phyloP scores from a whole-genome alignment of 2,888 invertebrate genomes.

The Netelia virgata region DNA sequence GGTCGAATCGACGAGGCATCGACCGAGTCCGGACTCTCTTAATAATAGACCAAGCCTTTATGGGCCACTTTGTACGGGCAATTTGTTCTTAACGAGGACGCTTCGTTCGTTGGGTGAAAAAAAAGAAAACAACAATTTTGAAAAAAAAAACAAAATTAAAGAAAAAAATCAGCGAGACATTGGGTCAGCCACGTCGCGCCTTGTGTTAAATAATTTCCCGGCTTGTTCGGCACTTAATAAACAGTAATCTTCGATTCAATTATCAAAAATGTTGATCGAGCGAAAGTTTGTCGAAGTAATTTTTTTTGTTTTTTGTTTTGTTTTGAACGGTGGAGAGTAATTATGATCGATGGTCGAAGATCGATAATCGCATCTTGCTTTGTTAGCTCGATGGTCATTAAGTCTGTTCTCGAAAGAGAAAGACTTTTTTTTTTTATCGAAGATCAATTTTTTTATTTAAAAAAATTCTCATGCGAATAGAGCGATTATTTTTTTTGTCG shows the following conservation, averaged over 20 bases:
- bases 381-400: no score
- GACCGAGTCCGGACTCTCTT: conserved; percentile 69
- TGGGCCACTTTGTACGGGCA: conserved; percentile 75
- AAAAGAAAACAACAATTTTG: conserved; percentile 18
- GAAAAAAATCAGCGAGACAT: conserved; percentile 5
- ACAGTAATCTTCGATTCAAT: conserved; percentile 56
- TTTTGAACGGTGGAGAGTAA: no score
- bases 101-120: conserved; percentile 63
- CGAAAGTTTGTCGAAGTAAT: background rate
- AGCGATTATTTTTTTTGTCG: conserved; percentile 17
- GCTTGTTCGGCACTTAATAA: conserved; percentile 39
- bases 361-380: no score
- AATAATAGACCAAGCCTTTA: conserved; percentile 79
- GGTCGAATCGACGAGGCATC: conserved; percentile 45
- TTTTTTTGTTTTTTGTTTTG: no score
- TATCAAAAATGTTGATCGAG: conserved; percentile 34
- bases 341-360: no score
- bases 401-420: background rate
- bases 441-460: background rate
- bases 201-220: conserved; percentile 32
- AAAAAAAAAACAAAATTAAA: background rate
- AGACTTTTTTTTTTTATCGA: background rate
- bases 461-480: conserved; percentile 10
- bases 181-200: conserved; percentile 42
- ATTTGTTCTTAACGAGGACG: conserved; percentile 78